Evolutionary conservation across 2,888 invertebrate species (phyloP).

Genomic region (Hofmannophila pseudospretella): DNA sequence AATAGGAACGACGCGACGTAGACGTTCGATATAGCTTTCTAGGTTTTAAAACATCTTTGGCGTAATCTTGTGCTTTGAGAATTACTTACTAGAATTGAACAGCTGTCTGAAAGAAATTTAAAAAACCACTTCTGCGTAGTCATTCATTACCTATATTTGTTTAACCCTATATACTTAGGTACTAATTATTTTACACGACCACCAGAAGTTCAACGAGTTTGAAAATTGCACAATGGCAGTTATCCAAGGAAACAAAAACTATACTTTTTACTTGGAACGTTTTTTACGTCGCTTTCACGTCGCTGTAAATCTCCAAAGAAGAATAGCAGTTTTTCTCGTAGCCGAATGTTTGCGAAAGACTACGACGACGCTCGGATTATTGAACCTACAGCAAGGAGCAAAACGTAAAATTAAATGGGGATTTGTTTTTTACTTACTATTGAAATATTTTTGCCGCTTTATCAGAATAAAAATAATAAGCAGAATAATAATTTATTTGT

Average conservation of each 20-base stretch:
- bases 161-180: no score
- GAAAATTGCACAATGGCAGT: slow-evolving; percentile 15
- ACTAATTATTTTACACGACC: no score
- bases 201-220: no score
- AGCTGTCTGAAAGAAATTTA: no score
- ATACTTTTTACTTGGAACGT: slow-evolving; percentile 17
- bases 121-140: no score
- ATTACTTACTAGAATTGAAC: not conserved
- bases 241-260: slow-evolving; percentile 15
- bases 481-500: no score
- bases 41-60: slow-evolving; percentile 5
- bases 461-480: no score
- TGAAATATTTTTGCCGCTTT: no score
- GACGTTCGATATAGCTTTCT: slow-evolving; percentile 26
- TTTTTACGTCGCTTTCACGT: slow-evolving; percentile 22
- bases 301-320: slow-evolving; percentile 44
- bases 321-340: slow-evolving; percentile 34
- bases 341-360: slow-evolving; percentile 22
- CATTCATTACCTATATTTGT: no score
- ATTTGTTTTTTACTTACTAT: not conserved
- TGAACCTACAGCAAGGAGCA: slow-evolving; percentile 22
- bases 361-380: slow-evolving; percentile 22
- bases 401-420: not conserved
- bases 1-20: slow-evolving; percentile 30
- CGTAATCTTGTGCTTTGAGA: not conserved